Conservation (phyloP, 2,888 invertebrate species). For the Metopia argyrocephala region DNA sequence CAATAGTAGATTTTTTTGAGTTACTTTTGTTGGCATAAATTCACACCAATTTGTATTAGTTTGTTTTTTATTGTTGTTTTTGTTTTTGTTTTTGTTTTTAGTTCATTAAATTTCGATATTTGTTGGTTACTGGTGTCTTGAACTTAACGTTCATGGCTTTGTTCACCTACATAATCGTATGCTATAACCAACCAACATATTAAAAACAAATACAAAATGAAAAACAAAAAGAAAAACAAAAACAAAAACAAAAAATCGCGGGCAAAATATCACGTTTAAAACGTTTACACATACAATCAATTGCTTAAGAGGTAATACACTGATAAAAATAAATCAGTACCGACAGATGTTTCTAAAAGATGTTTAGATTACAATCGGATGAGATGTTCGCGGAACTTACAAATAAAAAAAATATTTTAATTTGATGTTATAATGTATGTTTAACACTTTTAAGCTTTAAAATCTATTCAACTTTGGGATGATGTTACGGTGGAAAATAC, state of each 20-base stretch:
- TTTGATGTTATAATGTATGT: no score
- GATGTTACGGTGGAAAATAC: no score
- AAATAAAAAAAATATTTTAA: no score
- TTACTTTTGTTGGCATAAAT: conserved; percentile 19
- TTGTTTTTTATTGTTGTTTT: not conserved
- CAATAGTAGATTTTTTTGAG: conserved; percentile 42
- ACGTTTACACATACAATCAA: conserved; percentile 14
- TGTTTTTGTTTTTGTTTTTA: conserved; percentile 1
- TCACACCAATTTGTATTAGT: conserved; percentile 54
- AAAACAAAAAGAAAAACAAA: not conserved
- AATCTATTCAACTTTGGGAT: no score
- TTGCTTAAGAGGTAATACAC: conserved; percentile 3
- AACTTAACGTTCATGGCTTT: conserved; percentile 71
- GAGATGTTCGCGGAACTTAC: no score
- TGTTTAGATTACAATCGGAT: no score
- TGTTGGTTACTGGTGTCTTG: conserved; percentile 45
- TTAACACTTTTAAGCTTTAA: no score
- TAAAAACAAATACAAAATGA: not conserved
- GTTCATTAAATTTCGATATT: conserved; percentile 13
- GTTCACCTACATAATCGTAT: conserved; percentile 75
- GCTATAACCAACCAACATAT: conserved; percentile 49
- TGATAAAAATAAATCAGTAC: not conserved
- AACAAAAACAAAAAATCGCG: not conserved
- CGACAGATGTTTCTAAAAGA: no score
- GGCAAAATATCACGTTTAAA: conserved; percentile 29